Evolutionary conservation across 2,797 vertebrate species (phyloP).

Genomic region (Poeciliopsis infans): DNA sequence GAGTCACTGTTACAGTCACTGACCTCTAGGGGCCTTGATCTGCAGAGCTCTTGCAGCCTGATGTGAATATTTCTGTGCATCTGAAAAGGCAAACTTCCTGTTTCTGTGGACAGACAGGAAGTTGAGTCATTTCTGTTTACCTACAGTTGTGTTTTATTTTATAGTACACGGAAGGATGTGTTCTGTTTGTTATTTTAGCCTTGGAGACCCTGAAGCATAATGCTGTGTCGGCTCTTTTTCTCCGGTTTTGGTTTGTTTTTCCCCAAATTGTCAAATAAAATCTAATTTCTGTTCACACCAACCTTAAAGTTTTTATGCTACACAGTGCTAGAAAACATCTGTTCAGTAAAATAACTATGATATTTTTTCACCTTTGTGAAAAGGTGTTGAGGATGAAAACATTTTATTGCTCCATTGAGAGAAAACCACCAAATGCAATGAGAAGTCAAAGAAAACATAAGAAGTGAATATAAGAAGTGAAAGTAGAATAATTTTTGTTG

Average conservation of each 20-base stretch:
- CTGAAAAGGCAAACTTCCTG: not conserved
- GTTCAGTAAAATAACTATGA: not conserved
- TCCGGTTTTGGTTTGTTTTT: not conserved
- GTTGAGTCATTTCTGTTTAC: not conserved
- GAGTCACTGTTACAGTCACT: not conserved
- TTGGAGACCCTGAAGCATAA: not conserved
- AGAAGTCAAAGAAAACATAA: constrained; percentile 32
- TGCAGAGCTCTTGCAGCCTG: not conserved
- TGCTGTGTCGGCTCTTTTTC: not conserved
- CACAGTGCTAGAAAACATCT: not conserved
- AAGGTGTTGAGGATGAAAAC: not conserved
- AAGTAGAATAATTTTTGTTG: constrained; percentile 22
- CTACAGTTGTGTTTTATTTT: not conserved
- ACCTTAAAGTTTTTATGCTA: not conserved
- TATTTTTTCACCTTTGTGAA: not conserved
- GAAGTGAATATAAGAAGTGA: constrained; percentile 9
- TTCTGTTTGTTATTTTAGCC: not conserved
- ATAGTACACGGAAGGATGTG: not conserved
- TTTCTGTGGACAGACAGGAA: not conserved
- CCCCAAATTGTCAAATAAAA: not conserved
- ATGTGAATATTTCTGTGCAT: not conserved
- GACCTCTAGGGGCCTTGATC: not conserved
- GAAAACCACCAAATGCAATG: not conserved
- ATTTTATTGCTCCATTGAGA: not conserved
- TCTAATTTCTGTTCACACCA: not conserved